Evolutionary conservation across 2,888 invertebrate genomes (phyloP).

Genomic region (Mantis religiosa): DNA sequence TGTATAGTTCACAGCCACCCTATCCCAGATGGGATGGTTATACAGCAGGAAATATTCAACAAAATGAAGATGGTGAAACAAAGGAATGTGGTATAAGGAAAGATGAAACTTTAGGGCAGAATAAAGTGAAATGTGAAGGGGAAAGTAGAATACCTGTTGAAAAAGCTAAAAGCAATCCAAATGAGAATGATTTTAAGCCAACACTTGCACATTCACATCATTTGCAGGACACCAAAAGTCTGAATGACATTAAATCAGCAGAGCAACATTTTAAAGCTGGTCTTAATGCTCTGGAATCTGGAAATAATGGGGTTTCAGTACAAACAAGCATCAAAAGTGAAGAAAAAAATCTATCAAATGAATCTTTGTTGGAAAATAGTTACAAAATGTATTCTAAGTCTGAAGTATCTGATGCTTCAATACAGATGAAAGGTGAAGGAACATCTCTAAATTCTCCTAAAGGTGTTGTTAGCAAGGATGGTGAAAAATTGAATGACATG

Average conservation of each 20-base stretch:
- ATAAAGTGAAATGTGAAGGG: background rate
- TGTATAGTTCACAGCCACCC: background rate
- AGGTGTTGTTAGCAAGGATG: background rate
- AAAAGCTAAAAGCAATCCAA: background rate
- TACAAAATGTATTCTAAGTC: background rate
- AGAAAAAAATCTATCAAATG: background rate
- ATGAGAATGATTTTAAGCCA: background rate
- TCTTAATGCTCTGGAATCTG: background rate
- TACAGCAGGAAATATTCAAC: background rate
- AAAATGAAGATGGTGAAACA: background rate
- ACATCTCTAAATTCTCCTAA: background rate
- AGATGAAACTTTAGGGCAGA: background rate
- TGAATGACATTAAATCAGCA: background rate
- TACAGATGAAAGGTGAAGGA: background rate
- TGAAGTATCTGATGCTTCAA: background rate
- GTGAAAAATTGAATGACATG: background rate
- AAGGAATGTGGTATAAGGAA: background rate
- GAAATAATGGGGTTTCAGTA: background rate
- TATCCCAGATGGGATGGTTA: conserved; percentile 2
- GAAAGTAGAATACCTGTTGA: background rate
- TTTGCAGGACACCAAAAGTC: background rate
- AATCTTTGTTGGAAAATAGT: background rate
- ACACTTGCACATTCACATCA: background rate
- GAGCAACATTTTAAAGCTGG: background rate
- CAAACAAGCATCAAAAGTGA: background rate